Conservation (phyloP, 2,797 vertebrate genomes). For the Hydrophis major region DNA sequence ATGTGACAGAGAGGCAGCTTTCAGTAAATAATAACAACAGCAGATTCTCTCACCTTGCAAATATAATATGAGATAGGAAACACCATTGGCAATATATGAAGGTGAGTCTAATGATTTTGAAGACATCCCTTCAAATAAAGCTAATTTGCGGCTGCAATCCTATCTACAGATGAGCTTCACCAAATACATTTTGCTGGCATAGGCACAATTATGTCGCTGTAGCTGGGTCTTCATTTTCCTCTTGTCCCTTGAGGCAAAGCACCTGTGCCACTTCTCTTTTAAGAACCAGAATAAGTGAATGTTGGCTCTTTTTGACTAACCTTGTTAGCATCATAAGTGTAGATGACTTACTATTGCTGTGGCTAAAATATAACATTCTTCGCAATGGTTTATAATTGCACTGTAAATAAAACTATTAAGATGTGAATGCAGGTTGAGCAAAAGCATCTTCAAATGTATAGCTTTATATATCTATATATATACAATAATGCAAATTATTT, state of each 20-base stretch:
- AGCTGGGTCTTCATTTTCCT: background rate
- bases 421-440: background rate
- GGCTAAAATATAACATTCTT: background rate
- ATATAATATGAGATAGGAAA: background rate
- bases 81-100: background rate
- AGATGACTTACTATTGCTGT: background rate
- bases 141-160: background rate
- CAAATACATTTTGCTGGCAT: background rate
- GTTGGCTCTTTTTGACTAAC: slow-evolving; percentile 3
- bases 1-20: background rate
- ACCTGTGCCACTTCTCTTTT: background rate
- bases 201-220: background rate
- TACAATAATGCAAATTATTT: background rate
- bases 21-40: background rate
- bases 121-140: background rate
- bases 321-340: background rate
- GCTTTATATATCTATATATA: background rate
- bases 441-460: background rate
- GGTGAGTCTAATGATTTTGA: background rate
- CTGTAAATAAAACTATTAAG: background rate
- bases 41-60: background rate
- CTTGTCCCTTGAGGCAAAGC: background rate
- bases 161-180: background rate
- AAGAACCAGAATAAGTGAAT: background rate
- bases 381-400: background rate